Evolutionary conservation across 2,888 invertebrate species (phyloP), one percentile per base, ranked within the genome.

Genomic region (Chelonus formosanus): DNA sequence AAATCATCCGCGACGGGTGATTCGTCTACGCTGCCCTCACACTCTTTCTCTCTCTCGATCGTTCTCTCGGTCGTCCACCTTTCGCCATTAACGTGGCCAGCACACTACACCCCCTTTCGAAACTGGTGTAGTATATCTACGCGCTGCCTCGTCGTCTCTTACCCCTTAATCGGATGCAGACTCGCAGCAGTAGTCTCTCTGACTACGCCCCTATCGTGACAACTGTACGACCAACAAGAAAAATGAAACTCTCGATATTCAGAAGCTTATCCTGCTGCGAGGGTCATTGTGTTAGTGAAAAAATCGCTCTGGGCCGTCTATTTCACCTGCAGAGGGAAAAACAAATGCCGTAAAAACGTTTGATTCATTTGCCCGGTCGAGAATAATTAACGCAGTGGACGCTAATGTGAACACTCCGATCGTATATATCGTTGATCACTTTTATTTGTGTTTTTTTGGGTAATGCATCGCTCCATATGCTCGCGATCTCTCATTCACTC

Each of bases 1-100:
- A 78, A 78, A 78, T 78, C 74, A 75, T 76, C 72, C 75, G 73
- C 73, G 77, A 76, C 75, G 76, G 76, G 75, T 75, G 75, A 75
- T 76, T 73, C 73, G 69, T 73, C 71, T 71, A 67, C 70, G 69
- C 64, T 58, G 63, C 69, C 67, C 62, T 59, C 52, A 10, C 58
- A 48, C 65, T 47, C 58, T 10, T 64, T 52, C 47, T 34, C 8
- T 50, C 45, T 20, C 55, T 67, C 57, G 35, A 48, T 55, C 54
- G 61, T 50, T 54, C 59, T 59, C 62, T 66, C 44, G 54, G 61
- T 69, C 59, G 69, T 67, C 67, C 66, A 67, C 70, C 71, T 67
- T 69, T 71, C 69, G 64, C 71, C 70, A 73, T 71, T 73, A 73
- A 71, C 70, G 70, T 71, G 69, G 53, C 47, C 36, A 40, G 10